Conservation (phyloP, 2,888 invertebrate species). For the Ramazzottius varieornatus region DNA sequence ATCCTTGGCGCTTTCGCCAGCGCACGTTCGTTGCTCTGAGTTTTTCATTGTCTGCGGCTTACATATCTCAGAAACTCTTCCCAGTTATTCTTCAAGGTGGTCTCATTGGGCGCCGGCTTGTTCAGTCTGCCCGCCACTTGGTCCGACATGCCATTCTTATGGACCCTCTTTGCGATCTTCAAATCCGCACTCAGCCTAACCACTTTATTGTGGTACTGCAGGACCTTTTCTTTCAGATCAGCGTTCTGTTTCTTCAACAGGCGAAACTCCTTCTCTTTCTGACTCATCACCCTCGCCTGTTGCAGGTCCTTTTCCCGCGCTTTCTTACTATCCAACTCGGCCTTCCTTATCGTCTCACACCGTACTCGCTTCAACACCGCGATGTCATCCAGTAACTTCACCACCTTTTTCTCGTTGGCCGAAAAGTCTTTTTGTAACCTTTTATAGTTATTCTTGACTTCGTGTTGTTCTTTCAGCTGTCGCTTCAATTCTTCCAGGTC, state of each 20-base stretch:
- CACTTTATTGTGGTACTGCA: background rate
- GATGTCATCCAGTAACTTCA: background rate
- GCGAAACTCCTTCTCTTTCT: background rate
- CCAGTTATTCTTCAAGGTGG: background rate
- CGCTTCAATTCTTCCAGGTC: slow-evolving; percentile 50
- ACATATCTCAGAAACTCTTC: background rate
- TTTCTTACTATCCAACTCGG: background rate
- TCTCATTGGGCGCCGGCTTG: background rate
- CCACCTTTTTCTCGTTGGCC: background rate
- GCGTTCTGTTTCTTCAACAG: background rate
- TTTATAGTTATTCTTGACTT: background rate
- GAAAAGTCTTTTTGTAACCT: background rate
- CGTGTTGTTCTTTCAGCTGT: background rate
- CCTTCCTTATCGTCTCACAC: background rate
- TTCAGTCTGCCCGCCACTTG: slow-evolving; percentile 40
- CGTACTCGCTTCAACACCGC: background rate
- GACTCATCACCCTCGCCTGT: background rate
- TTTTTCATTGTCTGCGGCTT: background rate
- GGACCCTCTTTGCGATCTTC: background rate
- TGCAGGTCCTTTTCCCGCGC: background rate
- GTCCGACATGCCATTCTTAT: slow-evolving; percentile 30
- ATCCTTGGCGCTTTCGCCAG: no score
- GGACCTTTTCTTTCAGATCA: background rate
- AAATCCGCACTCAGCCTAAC: background rate
- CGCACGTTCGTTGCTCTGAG: no score